Percentiles rank a stretch among this genome's conserved stretches.
phyloP scores from a whole-genome alignment of 2,113 vertebrate genomes.

The Nestor notabilis region DNA sequence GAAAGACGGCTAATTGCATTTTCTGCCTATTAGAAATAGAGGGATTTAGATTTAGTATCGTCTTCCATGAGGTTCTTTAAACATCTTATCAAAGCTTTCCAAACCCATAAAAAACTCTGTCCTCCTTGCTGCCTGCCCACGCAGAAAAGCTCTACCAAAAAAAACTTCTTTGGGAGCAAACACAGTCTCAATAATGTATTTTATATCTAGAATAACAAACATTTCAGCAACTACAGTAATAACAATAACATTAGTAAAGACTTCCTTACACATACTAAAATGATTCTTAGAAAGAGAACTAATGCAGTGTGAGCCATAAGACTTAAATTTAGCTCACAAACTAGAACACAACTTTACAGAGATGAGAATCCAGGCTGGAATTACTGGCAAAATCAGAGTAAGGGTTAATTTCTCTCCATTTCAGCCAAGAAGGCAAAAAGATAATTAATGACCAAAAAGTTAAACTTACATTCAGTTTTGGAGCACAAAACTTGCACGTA shows the following conservation, averaged over 20 bases:
- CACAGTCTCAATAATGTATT: background rate
- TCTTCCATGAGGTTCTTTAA: constrained; percentile 20
- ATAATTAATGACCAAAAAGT: background rate
- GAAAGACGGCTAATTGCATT: constrained; percentile 46
- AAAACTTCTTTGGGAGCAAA: background rate
- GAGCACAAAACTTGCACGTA: fast-evolving
- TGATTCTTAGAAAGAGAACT: background rate
- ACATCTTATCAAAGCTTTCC: constrained; percentile 21
- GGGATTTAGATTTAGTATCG: background rate
- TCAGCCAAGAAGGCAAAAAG: background rate
- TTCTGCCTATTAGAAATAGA: constrained; percentile 28
- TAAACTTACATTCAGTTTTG: background rate
- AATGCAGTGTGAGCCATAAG: background rate
- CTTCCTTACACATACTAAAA: background rate
- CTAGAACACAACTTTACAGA: background rate
- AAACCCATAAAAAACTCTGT: background rate
- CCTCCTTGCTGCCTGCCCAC: background rate
- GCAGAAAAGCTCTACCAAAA: background rate
- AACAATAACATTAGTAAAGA: background rate
- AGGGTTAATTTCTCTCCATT: background rate
- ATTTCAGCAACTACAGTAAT: background rate
- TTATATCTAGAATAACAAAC: background rate
- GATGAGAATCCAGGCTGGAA: background rate
- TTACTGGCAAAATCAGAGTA: background rate
- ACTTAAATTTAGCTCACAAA: background rate